phyloP scores from a whole-genome alignment of 2,113 vertebrate genomes.

The Poeciliopsis occidentalis region DNA sequence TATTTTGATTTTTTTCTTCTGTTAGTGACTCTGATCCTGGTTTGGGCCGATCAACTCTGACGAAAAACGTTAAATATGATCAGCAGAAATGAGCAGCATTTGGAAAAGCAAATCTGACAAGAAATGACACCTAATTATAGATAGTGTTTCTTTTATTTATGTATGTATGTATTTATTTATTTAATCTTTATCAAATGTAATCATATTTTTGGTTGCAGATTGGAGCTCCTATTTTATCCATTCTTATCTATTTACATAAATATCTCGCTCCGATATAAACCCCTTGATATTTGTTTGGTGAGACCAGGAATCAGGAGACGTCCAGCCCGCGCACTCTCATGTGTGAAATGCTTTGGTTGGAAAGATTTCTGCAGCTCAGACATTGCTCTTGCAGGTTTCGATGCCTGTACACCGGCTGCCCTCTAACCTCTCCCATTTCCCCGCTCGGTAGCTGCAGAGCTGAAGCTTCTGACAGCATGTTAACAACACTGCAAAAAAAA shows the following conservation, averaged over 20 bases:
- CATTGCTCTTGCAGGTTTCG: constrained; percentile 26
- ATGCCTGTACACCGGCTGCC: constrained; percentile 23
- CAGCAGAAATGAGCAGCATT: neutral
- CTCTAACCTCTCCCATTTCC: constrained; percentile 54
- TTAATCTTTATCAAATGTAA: too few relatives aligned
- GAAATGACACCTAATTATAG: neutral
- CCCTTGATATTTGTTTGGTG: neutral
- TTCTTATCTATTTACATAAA: neutral
- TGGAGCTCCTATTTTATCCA: neutral
- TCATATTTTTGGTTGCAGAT: too few relatives aligned
- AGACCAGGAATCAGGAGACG: neutral
- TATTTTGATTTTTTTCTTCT: neutral
- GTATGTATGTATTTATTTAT: too few relatives aligned
- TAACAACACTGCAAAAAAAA: constrained; percentile 58
- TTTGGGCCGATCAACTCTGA: neutral
- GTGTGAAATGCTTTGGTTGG: constrained; percentile 1
- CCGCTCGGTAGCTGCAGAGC: constrained; percentile 48
- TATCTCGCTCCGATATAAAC: neutral
- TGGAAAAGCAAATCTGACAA: neutral
- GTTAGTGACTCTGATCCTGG: too few relatives aligned
- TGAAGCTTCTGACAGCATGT: constrained; percentile 63
- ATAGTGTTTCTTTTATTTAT: neutral
- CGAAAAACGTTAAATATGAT: neutral
- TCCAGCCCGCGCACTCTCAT: neutral
- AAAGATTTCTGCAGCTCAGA: neutral